Evolutionary conservation across 2,113 vertebrate genomes (phyloP).

Genomic region (Empidonax alnorum): DNA sequence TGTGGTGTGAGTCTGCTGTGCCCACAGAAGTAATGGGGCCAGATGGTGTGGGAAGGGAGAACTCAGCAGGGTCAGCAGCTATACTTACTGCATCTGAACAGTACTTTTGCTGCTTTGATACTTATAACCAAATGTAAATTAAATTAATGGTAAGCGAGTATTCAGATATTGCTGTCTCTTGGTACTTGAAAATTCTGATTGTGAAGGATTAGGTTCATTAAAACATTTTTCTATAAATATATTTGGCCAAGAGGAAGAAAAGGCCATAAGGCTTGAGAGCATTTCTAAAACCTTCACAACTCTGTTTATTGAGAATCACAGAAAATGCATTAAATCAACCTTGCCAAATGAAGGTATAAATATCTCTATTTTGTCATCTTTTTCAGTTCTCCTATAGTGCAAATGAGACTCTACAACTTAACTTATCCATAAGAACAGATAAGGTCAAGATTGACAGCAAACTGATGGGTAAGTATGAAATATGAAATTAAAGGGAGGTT

Average conservation of each 20-base stretch:
- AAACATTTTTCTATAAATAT: conserved; percentile 8
- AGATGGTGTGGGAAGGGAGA: conserved; percentile 55
- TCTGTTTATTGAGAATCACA: not conserved
- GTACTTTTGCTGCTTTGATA: conserved; percentile 26
- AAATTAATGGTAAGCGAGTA: conserved; percentile 4
- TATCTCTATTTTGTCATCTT: not conserved
- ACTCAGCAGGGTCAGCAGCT: conserved; percentile 48
- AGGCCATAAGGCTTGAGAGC: not conserved
- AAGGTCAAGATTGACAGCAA: conserved; percentile 90
- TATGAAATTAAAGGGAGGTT: not conserved
- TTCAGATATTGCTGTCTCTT: not conserved
- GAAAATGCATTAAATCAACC: not conserved
- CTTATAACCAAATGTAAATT: conserved; percentile 36
- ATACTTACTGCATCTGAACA: conserved; percentile 4
- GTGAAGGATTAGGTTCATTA: conserved; percentile 53
- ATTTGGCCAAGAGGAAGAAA: not conserved
- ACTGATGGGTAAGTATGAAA: conserved; percentile 83
- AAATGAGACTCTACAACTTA: conserved; percentile 85
- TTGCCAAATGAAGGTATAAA: conserved; percentile 15
- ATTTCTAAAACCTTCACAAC: not conserved
- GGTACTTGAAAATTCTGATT: conserved; percentile 27
- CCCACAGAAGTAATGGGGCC: conserved; percentile 29
- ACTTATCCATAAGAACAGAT: conserved; percentile 84
- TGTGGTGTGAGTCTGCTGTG: not conserved
- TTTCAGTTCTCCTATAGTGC: conserved; percentile 82